Percentiles rank a stretch among this genome's conserved stretches.
These are phyloP conservation scores for silkworm (Bombyx mori) DNA, from an alignment of 1,140 invertebrate species.

Conservation along the genomic window DNA sequence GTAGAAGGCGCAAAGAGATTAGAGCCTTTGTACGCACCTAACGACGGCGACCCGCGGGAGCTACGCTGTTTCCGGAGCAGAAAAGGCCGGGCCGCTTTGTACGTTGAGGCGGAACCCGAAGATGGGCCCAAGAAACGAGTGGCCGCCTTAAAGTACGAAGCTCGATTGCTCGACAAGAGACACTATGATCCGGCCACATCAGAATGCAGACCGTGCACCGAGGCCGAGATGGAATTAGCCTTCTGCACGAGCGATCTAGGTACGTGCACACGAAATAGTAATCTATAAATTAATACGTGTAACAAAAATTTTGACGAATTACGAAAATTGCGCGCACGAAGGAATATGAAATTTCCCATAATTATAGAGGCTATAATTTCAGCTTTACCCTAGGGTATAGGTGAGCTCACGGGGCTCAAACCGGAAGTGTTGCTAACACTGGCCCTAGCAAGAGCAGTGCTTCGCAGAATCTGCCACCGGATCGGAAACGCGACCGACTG, in stretches of 20 bases:
- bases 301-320: neutral
- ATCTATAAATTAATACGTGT: constrained; percentile 52
- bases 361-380: neutral
- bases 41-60: constrained; percentile 72
- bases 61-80: constrained; percentile 79
- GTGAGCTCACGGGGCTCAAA: no score
- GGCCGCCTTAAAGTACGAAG: constrained; percentile 78
- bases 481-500: no score
- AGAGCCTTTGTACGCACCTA: constrained; percentile 75
- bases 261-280: constrained; percentile 44
- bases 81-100: constrained; percentile 78
- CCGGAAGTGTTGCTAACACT: no score
- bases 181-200: constrained; percentile 74
- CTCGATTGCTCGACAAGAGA: constrained; percentile 70
- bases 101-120: constrained; percentile 75
- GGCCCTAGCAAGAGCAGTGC: no score
- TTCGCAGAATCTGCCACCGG: no score
- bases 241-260: constrained; percentile 87
- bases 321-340: no score
- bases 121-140: constrained; percentile 64
- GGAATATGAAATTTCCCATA: no score
- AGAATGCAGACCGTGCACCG: constrained; percentile 84
- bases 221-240: constrained; percentile 80
- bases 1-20: constrained; percentile 78
- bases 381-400: no score